Evolutionary conservation across 1,140 invertebrate genomes (phyloP), one percentile per base, ranked within the genome.

Genomic region (Drosophila virilis): DNA sequence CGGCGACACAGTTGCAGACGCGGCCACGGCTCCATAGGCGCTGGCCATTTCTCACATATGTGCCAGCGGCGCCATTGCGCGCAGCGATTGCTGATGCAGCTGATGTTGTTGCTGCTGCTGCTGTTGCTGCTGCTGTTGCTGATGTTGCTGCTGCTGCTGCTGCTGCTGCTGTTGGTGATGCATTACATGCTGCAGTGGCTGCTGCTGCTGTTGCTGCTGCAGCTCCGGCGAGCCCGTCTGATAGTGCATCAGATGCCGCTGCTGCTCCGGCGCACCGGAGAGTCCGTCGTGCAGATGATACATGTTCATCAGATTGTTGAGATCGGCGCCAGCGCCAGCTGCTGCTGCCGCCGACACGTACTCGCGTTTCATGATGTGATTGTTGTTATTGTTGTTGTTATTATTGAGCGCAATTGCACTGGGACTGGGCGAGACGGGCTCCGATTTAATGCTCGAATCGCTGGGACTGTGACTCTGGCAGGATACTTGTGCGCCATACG

Each of bases 391-490:
- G 17, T 91, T 91, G 46, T 91, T 92, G 67, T 91, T 92, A 65
- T 92, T 89, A 46, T 91, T 80, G 8, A 80, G 68, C 58, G 89
- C 80, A 51, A 84, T 86, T 52, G 85, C 77, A 67, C 81, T 88
- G 74, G 94, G 95, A 74, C 93, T 95, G 74, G 93, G 95, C 54
- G 96, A 97, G 79, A 97, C 96, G 1, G 96, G 96, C 92, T 97
- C 97, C 35, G 96, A 97, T 91, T 97, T 97, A 89, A 96, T 95
- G 86, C 96, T 96, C 75, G 95, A 95, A 74, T 96, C 95, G 92
- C 96, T 96, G 33, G 96, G 96, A 86, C 96, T 96, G 92, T 97
- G 96, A 32, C 94, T 94, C 57, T 94, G 94, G 91, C 95, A 95
- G 52, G 95, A 95, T 74, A 94, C 94, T 78, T 94, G 94, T 0